Conservation (phyloP, 2,797 vertebrate species). For the Myiotriccus ornatus region DNA sequence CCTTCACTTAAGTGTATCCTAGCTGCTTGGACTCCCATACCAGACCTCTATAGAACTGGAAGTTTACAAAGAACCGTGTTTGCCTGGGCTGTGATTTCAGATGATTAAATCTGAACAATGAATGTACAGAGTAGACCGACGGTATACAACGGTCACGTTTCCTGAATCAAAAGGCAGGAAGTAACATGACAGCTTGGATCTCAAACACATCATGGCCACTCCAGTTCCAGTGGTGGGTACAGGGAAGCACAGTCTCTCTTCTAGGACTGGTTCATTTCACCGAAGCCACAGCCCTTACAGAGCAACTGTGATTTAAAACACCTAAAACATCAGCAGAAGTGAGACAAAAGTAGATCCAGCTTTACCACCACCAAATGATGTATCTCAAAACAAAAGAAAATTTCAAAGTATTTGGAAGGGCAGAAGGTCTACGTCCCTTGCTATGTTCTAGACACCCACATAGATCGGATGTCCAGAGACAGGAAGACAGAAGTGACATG, state of each 20-base stretch:
- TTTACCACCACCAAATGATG: not conserved
- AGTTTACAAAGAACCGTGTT: not conserved
- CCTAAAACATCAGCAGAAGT: not conserved
- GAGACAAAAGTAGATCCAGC: not conserved
- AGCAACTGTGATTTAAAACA: not conserved
- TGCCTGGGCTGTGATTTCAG: not conserved
- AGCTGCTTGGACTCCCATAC: not conserved
- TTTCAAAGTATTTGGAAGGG: conserved; percentile 8
- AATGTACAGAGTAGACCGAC: not conserved
- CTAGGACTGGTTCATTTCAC: not conserved
- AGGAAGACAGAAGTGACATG: not conserved
- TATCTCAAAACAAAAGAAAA: not conserved
- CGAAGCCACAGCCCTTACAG: not conserved
- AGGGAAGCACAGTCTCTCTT: not conserved
- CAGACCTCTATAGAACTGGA: not conserved
- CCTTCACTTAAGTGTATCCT: not conserved
- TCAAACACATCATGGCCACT: not conserved
- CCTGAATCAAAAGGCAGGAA: not conserved
- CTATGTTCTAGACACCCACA: not conserved
- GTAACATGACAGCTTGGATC: not conserved
- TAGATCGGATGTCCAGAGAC: not conserved
- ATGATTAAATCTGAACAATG: not conserved
- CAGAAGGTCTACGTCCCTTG: not conserved
- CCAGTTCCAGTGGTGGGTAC: not conserved
- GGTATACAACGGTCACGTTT: not conserved